Conservation (phyloP, 2,113 vertebrate species). For the Eulemur macaco region DNA sequence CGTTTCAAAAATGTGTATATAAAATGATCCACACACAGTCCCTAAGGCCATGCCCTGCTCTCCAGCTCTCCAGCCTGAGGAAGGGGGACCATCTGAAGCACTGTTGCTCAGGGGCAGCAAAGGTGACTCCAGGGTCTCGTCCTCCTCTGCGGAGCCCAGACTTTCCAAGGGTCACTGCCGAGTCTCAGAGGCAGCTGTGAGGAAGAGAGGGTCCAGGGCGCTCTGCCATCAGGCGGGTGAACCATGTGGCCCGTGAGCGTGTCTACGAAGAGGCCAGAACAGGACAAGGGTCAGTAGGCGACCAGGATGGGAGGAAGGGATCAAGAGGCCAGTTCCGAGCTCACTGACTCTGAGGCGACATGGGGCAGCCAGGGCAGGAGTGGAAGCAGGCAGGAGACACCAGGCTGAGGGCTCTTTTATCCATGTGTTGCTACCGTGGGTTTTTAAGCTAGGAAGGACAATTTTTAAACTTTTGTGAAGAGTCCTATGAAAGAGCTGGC, state of each 20-base stretch:
- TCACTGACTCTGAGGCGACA: background rate
- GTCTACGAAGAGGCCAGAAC: background rate
- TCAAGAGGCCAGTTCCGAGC: background rate
- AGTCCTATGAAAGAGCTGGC: background rate
- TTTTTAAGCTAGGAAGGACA: background rate
- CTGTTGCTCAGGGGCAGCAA: background rate
- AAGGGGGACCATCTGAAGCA: background rate
- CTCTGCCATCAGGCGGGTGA: no score
- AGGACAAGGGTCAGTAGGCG: no score
- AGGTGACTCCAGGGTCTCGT: accelerated
- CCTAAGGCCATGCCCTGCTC: background rate
- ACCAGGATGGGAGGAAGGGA: background rate
- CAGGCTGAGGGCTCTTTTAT: background rate
- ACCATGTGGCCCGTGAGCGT: no score
- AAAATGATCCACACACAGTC: background rate
- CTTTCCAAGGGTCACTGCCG: background rate
- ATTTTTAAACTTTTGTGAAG: background rate
- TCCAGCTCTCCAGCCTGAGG: background rate
- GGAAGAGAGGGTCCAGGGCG: background rate
- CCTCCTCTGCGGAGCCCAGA: background rate
- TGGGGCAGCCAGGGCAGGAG: no score
- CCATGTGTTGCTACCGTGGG: background rate
- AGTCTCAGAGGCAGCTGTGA: background rate
- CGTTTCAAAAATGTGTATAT: background rate
- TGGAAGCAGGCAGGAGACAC: background rate